Base-by-base conservation (phyloP, 2,113 vertebrate genomes). In the Semicossyphus pulcher region DNA sequence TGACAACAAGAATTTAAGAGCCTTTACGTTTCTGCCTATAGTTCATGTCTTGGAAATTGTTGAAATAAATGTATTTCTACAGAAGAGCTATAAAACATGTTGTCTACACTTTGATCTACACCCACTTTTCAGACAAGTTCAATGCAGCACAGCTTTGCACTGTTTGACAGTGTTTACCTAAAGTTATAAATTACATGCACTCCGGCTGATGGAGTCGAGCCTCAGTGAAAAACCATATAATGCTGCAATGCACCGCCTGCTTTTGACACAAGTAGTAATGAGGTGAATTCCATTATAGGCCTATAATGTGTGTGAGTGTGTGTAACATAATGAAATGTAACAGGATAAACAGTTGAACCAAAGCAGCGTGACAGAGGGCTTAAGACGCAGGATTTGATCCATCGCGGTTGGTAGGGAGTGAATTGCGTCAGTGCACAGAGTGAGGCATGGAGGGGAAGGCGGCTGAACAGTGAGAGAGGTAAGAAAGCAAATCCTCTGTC, bases 281-380 rank as follows among this genome's bases (percentile, higher is more conserved):
- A 54, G n/a, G 45, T 20, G 45, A 29, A 36, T 62, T 21, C 36
- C 21, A 45, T 65, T 28, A 54, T 3, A 32, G 45, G 31, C 23
- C 26, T 7, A 4, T 3, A 14, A 4, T 1, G 36, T 52, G 21
- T 10, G 39, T 18, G 39, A 4, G 56, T 56, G 41, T 51, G 32
- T 53, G 12, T 15, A 16, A 18, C 52, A 47, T 59, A n/a, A 29
- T 51, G 52, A 68, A 56, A 26, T 18, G 34, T 69, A 57, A 72
- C 48, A 29, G 62, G 70, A 78, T 76, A 28, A 83, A 58, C 23
- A 59, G 62, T 58, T 4, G 21, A 62, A 48, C 18, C 44, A 9
- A 31, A 34, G 72, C 72, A 44, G 56, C 20, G 25, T 72, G 72
- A 63, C 54, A 1, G 29, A 61, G 14, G 14, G 44, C 45, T 66